Conservation (phyloP, 2,797 vertebrate species). For the Margarornis squamiger region DNA sequence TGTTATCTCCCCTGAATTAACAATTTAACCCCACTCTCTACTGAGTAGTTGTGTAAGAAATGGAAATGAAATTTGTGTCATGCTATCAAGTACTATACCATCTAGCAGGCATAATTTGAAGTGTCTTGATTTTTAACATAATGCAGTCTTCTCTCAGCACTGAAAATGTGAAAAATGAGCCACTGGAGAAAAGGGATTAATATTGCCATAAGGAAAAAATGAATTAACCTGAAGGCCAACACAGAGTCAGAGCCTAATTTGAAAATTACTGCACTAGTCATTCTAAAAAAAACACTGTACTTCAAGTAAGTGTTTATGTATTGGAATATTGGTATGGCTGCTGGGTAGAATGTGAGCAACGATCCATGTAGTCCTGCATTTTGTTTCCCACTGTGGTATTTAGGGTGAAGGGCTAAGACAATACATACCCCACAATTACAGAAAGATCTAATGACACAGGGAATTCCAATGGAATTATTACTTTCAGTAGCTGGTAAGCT, state of each 20-base stretch:
- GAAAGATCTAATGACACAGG: not conserved
- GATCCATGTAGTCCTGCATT: not conserved
- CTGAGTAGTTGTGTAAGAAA: not conserved
- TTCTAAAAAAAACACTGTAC: not conserved
- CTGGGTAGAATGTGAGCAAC: not conserved
- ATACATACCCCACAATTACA: not conserved
- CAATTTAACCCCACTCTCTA: not conserved
- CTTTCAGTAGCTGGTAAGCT: not conserved
- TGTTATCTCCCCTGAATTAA: not conserved
- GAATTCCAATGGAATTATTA: not conserved
- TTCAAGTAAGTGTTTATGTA: not conserved
- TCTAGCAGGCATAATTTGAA: not conserved
- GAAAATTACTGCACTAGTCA: not conserved
- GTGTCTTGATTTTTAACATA: slow-evolving; percentile 1
- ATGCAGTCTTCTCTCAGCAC: not conserved
- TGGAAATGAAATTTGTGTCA: not conserved
- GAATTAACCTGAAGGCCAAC: not conserved
- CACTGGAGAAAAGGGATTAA: not conserved
- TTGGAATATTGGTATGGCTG: not conserved
- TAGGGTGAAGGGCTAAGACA: not conserved
- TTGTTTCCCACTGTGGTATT: not conserved
- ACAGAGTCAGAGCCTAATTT: not conserved
- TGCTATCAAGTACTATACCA: not conserved
- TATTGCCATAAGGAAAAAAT: not conserved
- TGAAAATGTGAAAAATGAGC: slow-evolving; percentile 6